Evolutionary conservation across 2,888 invertebrate genomes (phyloP).

Genomic region (Gnatocerus cornutus): DNA sequence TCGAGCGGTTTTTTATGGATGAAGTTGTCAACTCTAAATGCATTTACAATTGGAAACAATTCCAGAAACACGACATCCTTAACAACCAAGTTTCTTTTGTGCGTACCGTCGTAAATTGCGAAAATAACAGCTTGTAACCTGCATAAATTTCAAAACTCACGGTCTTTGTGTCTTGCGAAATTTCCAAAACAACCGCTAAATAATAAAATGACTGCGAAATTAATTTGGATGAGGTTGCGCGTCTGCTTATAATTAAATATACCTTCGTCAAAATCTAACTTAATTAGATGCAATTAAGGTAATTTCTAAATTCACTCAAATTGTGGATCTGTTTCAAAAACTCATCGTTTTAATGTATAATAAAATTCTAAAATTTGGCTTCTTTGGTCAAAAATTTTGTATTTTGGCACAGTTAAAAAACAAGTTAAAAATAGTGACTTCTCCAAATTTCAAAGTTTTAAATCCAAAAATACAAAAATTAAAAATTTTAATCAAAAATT

Average conservation of each 20-base stretch:
- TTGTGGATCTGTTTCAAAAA: slow-evolving; percentile 17
- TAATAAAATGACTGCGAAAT: slow-evolving; percentile 33
- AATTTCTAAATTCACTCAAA: slow-evolving; percentile 35
- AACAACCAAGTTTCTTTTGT: slow-evolving; percentile 8
- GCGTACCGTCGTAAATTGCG: not conserved
- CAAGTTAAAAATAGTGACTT: no score
- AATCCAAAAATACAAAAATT: no score
- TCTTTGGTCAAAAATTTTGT: no score
- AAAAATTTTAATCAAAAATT: no score
- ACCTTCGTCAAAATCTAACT: slow-evolving; percentile 41
- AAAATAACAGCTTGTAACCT: slow-evolving; percentile 4
- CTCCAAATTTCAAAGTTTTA: no score
- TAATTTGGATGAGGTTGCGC: slow-evolving; percentile 29
- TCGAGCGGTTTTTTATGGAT: slow-evolving; percentile 44
- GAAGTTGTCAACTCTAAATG: slow-evolving; percentile 44
- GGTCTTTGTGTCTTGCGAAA: not conserved
- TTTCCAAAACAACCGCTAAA: slow-evolving; percentile 6
- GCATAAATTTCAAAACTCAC: slow-evolving; percentile 3
- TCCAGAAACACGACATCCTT: slow-evolving; percentile 23
- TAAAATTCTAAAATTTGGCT: no score
- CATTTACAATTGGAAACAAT: slow-evolving; percentile 45
- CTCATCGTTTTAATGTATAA: not conserved
- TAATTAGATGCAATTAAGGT: slow-evolving; percentile 38
- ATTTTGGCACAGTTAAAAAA: no score
- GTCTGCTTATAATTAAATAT: slow-evolving; percentile 38